Base-by-base conservation (phyloP, 2,113 vertebrate genomes). In the Chaetodon auriga region DNA sequence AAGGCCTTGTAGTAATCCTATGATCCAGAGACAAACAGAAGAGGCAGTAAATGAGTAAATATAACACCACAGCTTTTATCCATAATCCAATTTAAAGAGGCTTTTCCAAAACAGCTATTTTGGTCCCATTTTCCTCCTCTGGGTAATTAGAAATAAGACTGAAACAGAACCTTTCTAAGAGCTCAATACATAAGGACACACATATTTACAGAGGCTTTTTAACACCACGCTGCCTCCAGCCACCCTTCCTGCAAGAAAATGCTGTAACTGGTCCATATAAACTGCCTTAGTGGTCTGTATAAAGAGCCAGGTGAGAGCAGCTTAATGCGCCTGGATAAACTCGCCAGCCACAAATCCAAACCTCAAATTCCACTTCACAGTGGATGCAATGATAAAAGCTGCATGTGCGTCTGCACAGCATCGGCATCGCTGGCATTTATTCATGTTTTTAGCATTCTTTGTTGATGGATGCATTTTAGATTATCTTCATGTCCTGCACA, bases 361-460 rank as follows among this genome's bases (percentile, higher is more conserved):
- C 86, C 78, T 84, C 49, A 80, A 90, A 91, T 94, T 94, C 91
- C 89, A 85, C 78, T 92, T 89, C 90, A 92, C 90, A 88, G 87
- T 85, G 83, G 90, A 91, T 94, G 92, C 81, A 88, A 71, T 85
- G 92, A 94, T 94, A 93, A 92, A 83, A n/a, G 72, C 78, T 71
- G 38, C 46, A 78, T 91, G 78, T 84, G 80, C 72, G 21, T 89
- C 81, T 77, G 6, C 73, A 21, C 65, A 69, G 51, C 74, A 62
- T 83, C 80, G 65, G 84, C 82, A 75, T 82, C 76, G 51, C 88
- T 63, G 81, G 82, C 73, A 43, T 90, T 87, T 87, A 85, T 88
- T 92, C 87, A 25, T 83, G 72, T 70, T 88, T 82, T 70, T 14
- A 21, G 64, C 51, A 19, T 62, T 77, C 63, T 46, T 62, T 89